Conservation (phyloP, 2,888 invertebrate species). For the Trachelus tabidus region DNA sequence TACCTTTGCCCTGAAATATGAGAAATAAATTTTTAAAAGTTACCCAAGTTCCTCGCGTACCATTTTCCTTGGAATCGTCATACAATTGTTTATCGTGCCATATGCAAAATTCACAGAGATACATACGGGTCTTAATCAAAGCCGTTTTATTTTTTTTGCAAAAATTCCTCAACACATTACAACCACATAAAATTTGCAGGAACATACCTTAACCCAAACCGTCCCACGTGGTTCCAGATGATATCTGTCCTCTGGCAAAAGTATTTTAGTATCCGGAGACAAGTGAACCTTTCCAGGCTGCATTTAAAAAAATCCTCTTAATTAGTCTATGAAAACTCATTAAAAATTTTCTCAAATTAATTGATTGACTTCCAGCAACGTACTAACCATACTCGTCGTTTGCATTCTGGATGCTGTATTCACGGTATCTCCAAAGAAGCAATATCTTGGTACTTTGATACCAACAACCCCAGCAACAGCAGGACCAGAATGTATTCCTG, state of each 20-base stretch:
- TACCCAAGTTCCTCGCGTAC: background rate
- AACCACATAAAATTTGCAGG: background rate
- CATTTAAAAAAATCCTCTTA: conserved; percentile 26
- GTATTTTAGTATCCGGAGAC: conserved; percentile 76
- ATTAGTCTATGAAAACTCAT: background rate
- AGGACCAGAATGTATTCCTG: conserved; percentile 86
- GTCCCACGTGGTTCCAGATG: conserved; percentile 77
- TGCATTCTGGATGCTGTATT: conserved; percentile 95
- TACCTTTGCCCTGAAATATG: conserved; percentile 81
- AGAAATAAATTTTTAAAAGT: background rate
- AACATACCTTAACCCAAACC: conserved; percentile 80
- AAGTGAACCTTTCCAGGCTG: conserved; percentile 81
- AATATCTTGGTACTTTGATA: conserved; percentile 85
- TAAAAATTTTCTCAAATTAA: background rate
- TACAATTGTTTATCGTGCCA: too few species aligned
- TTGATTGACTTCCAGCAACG: background rate
- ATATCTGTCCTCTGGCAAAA: conserved; percentile 76
- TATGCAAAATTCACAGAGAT: too few species aligned
- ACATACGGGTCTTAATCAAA: too few species aligned
- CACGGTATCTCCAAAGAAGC: conserved; percentile 91
- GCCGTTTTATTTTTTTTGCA: background rate
- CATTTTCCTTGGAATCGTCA: background rate
- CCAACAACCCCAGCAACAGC: conserved; percentile 92
- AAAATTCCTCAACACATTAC: background rate
- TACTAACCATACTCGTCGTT: conserved; percentile 71